A percentile compares a stretch with the other conserved stretches of the same genome.
phyloP scores from a whole-genome alignment of 2,888 invertebrate genomes.

The Drosophila atripex region DNA sequence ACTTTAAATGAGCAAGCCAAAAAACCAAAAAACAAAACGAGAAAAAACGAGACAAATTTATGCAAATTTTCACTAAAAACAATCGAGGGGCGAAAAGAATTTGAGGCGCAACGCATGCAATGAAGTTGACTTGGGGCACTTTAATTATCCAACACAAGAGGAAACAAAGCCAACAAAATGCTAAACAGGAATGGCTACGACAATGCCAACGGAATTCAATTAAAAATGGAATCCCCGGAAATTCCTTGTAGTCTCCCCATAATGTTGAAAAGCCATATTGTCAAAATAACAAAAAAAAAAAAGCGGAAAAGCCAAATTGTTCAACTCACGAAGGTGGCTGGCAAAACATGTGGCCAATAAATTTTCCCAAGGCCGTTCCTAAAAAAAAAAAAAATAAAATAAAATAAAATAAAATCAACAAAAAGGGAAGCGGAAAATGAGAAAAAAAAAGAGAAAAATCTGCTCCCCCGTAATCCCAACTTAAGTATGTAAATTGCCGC shows the following conservation, averaged over 20 bases:
- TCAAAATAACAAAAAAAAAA: conserved; percentile 29
- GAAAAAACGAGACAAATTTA: conserved; percentile 7
- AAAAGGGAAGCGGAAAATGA: background rate
- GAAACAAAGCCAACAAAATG: conserved; percentile 44
- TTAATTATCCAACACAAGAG: conserved; percentile 64
- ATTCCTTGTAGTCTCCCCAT: conserved; percentile 73
- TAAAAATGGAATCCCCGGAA: conserved; percentile 75
- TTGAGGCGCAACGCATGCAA: conserved; percentile 42
- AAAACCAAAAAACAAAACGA: conserved; percentile 9
- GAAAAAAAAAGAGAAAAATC: conserved; percentile 24
- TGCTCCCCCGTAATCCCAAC: conserved; percentile 52
- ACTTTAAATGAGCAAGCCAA: conserved; percentile 22
- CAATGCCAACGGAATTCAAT: conserved; percentile 65
- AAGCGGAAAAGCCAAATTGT: conserved; percentile 65
- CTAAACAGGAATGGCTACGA: conserved; percentile 41
- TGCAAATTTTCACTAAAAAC: conserved; percentile 41
- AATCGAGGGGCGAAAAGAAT: conserved; percentile 49
- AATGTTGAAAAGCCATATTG: conserved; percentile 53
- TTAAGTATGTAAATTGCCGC: conserved; percentile 80
- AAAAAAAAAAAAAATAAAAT: conserved; percentile 23
- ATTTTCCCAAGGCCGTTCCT: conserved; percentile 46
- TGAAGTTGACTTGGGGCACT: conserved; percentile 49
- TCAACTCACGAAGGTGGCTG: conserved; percentile 73
- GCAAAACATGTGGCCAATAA: conserved; percentile 77
- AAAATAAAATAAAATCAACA: conserved; percentile 16